Evolutionary conservation across 1,140 invertebrate species (phyloP), one percentile per base, ranked within the genome.

Genomic region (Drosophila nikananu): DNA sequence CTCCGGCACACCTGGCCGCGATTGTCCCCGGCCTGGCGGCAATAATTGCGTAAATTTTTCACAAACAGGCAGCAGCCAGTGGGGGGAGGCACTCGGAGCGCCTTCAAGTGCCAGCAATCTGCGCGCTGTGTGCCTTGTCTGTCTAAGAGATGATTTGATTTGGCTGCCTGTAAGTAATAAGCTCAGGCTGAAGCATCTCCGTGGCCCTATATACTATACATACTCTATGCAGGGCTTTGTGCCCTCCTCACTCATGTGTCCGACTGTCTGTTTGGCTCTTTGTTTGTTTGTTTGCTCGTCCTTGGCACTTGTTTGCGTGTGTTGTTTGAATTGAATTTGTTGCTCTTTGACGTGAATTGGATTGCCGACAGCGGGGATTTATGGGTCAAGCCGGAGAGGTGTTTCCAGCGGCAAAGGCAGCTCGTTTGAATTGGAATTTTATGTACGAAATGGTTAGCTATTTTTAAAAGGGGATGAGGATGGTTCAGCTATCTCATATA

Each of bases 1-100:
- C 51, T 60, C 51, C 61, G 67, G 46, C 46, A 49, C 48, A 65
- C 72, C 60, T 64, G 71, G 17, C 42, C 37, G 19, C 35, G 32
- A 48, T 12, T 54, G 61, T 44, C 48, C 52, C 13, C 44, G 32
- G 15, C 32, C 54, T 44, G 30, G 42, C 62, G 79, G 77, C 77
- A 86, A 84, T 84, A 84, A 89, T 90, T 73, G 81, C 74, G 71
- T 73, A 89, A 71, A 89, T 90, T 89, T 86, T 80, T 90, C 81
- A 84, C 60, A 70, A 81, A 86, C 77, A 75, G 64, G 48, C 77
- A 55, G 42, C 66, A 73, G 71, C 78, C 73, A 71, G 83, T 81
- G 78, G 64, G 78, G 64, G 19, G 19, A n/a, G 21, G 39, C 32
- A 41, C 44, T 41, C 12, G 23, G 25, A 60, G 42, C 30, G 59